Evolutionary conservation across 92 coral and sea anemone genomes (phyloP), one percentile per base, ranked within the genome.

Genomic region (Zoanthus gigantus): DNA sequence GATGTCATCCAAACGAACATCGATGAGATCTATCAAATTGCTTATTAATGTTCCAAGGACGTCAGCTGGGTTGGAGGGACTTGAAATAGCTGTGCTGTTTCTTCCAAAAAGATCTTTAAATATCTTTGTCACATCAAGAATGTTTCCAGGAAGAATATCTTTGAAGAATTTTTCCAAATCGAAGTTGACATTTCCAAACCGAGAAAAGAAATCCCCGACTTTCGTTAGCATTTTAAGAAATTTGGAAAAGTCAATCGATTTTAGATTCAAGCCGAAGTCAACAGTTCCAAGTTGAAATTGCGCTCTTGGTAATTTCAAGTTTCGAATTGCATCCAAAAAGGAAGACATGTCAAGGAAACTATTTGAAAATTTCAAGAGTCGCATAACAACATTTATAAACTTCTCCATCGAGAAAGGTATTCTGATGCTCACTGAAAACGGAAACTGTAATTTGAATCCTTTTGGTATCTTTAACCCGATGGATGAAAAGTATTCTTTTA

Each of bases 281-380:
- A 97, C 86, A 67, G 79, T 88, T 66, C 91, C 60, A 42, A 89
- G 71, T 94, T 96, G 65, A 6, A 81, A 81, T 0, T 76, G 90
- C 32, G 95, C 47, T 23, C 79, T 79, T 31, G 99, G 99, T 28
- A 93, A 87, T 42, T 88, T 77, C 65, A 92, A 77, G 15, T 76
- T 88, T 46, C 89, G 86, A 5, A 97, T 87, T 46, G 89, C 88
- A 31, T 94, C 97, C 76, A 97, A 88, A 17, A 91, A 53, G 0
- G 95, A 74, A 0, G 95, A 91, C 90, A 95, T 89, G 68, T 95
- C 98, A 74, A 97, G 74, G 83, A 91, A 95, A 73, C 77, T 93
- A 77, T 94, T 95, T 31, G 94, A 94, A 83, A 93, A 95, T 42
- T 88, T 90, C 54, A 91, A 54, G n/a, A 95, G 82, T 56, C 88